These are phyloP conservation scores for Lophius americanus DNA, from an alignment of 2,797 vertebrate genomes.

Conservation along the genomic window DNA sequence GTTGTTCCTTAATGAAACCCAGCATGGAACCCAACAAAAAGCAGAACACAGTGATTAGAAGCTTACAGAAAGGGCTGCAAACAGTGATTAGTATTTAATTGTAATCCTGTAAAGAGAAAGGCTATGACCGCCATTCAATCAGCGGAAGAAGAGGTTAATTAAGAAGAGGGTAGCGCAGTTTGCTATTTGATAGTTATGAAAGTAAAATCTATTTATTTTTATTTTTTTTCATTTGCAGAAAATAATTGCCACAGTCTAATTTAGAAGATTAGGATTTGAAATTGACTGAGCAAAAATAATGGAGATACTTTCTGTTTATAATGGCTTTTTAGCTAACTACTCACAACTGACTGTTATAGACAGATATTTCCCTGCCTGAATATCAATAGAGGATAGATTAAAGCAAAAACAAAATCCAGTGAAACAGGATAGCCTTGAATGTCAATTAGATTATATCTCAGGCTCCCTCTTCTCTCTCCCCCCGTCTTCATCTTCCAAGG, in stretches of 20 bases:
- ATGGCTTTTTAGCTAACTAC: constrained; percentile 12
- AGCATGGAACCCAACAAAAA: constrained; percentile 64
- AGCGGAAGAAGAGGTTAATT: constrained; percentile 59
- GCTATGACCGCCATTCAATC: constrained; percentile 23
- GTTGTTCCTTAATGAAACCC: constrained; percentile 74
- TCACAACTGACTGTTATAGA: constrained; percentile 12
- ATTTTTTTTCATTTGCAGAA: constrained; percentile 16
- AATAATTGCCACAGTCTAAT: constrained; percentile 20
- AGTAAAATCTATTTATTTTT: constrained; percentile 32
- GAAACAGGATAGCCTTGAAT: constrained; percentile 3
- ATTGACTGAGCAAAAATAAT: constrained; percentile 36
- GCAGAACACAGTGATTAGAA: constrained; percentile 74
- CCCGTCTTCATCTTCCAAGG: constrained; percentile 21
- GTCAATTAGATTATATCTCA: constrained; percentile 9
- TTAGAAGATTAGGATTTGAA: constrained; percentile 40
- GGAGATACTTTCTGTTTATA: constrained; percentile 29
- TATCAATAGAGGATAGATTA: constrained; percentile 22
- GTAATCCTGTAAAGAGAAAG: constrained; percentile 62
- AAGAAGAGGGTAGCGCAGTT: constrained; percentile 17
- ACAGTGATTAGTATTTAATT: constrained; percentile 76
- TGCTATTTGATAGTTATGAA: constrained; percentile 17
- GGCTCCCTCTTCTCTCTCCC: background rate
- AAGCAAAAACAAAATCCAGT: constrained; percentile 4
- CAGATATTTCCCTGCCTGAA: constrained; percentile 1
- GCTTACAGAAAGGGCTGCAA: constrained; percentile 69